Percentiles rank a stretch among this genome's conserved stretches.
phyloP scores from a whole-genome alignment of 2,888 invertebrate species.

The Xylota sylvarum region DNA sequence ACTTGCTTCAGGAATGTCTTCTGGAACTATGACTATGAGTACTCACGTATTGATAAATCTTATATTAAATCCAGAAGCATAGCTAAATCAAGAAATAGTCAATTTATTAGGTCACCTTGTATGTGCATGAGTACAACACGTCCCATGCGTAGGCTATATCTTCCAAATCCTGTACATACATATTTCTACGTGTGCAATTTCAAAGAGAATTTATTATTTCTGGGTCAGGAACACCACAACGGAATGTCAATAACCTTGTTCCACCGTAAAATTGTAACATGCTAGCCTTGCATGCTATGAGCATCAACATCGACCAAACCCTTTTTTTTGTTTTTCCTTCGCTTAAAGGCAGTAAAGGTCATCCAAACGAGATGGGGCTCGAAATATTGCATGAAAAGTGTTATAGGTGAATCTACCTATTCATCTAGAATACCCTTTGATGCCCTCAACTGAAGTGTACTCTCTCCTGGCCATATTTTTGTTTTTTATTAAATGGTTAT shows the following conservation, averaged over 20 bases:
- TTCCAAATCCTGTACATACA: not conserved
- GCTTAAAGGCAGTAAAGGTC: constrained; percentile 53
- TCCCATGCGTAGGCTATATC: not conserved
- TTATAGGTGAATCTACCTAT: constrained; percentile 44
- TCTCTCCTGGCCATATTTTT: not conserved
- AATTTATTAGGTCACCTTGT: constrained; percentile 13
- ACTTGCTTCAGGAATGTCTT: too few species aligned
- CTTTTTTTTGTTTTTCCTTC: constrained; percentile 9
- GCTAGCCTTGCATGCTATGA: constrained; percentile 28
- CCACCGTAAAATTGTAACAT: constrained; percentile 4
- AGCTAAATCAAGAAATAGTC: too few species aligned
- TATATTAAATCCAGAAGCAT: too few species aligned
- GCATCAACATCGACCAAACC: constrained; percentile 25
- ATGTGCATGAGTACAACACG: constrained; percentile 2
- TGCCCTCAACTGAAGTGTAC: constrained; percentile 61
- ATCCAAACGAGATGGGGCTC: not conserved
- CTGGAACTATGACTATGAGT: too few species aligned
- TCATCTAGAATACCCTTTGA: constrained; percentile 61
- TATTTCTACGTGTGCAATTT: constrained; percentile 34
- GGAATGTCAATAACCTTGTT: constrained; percentile 60
- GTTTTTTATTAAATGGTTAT: constrained; percentile 25
- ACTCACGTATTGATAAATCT: too few species aligned
- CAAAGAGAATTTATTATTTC: constrained; percentile 56
- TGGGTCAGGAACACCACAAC: constrained; percentile 44
- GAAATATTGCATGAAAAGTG: constrained; percentile 28